Conservation (phyloP, 2,797 vertebrate species). For the Aphelocoma californica region DNA sequence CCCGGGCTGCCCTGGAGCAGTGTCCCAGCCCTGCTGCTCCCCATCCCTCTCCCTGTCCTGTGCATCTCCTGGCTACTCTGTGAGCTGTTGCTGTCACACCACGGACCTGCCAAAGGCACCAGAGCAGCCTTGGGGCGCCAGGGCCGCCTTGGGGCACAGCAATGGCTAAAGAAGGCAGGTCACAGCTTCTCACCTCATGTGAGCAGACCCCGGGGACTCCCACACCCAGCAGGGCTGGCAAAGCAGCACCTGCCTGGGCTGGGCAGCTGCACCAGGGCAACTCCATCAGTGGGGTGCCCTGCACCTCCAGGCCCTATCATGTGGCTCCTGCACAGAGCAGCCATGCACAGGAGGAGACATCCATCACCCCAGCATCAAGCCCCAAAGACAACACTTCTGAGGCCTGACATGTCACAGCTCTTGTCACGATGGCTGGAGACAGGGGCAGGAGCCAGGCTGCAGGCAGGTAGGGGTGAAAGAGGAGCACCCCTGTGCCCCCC, state of each 20-base stretch:
- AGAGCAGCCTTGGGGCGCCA: background rate
- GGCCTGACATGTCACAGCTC: background rate
- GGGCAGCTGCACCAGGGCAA: background rate
- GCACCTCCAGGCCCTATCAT: background rate
- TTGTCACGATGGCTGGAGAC: accelerated
- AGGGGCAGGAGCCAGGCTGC: background rate
- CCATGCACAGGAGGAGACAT: background rate
- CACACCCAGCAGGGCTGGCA: background rate
- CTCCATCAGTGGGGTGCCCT: too few relatives aligned
- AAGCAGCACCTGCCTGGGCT: background rate
- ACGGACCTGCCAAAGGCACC: background rate
- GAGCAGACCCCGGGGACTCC: accelerated
- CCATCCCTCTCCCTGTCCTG: too few relatives aligned
- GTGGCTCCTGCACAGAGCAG: background rate
- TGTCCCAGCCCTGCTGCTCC: background rate
- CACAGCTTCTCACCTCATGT: accelerated
- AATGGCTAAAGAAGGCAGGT: background rate
- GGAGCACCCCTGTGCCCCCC: background rate
- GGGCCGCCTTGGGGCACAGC: background rate
- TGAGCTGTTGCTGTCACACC: background rate
- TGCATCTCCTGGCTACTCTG: accelerated
- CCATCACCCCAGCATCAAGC: background rate
- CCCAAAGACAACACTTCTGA: background rate
- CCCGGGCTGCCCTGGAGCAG: background rate
- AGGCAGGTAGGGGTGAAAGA: background rate